Percentiles rank a stretch among this genome's conserved stretches.
Conservation (phyloP, 2,797 vertebrate species). For the Urocyon cinereoargenteus region DNA sequence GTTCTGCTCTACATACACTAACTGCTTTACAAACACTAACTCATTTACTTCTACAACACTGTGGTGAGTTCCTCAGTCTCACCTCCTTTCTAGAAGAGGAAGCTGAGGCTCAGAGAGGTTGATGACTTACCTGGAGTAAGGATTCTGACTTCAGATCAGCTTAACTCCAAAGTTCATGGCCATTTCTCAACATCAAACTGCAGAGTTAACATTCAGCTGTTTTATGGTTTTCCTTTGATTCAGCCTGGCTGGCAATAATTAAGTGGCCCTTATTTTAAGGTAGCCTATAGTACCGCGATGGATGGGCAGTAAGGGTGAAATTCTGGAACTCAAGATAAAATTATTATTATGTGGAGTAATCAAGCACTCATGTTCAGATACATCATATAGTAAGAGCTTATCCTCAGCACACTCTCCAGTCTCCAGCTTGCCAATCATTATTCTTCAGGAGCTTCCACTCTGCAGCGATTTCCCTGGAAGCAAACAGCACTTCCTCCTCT, state of each 20-base stretch:
- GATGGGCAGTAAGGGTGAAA: not conserved
- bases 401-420: rapidly evolving
- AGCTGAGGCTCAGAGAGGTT: not conserved
- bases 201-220: not conserved
- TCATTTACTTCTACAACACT: not conserved
- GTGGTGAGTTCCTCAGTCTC: not conserved
- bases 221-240: not conserved
- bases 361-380: not conserved
- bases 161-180: not conserved
- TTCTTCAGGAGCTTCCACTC: not conserved
- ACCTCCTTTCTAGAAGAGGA: not conserved
- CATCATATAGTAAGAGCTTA: not conserved
- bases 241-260: not conserved
- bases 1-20: not conserved
- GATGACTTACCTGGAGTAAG: not conserved
- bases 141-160: not conserved
- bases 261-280: not conserved
- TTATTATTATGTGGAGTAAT: not conserved
- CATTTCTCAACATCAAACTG: not conserved
- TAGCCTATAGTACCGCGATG: not conserved
- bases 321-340: not conserved
- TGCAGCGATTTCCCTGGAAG: slow-evolving; percentile 7
- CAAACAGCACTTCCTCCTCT: not conserved
- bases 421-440: not conserved
- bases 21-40: not conserved